Base-by-base conservation (phyloP, 2,113 vertebrate species). In the Ibidorhyncha struthersii region DNA sequence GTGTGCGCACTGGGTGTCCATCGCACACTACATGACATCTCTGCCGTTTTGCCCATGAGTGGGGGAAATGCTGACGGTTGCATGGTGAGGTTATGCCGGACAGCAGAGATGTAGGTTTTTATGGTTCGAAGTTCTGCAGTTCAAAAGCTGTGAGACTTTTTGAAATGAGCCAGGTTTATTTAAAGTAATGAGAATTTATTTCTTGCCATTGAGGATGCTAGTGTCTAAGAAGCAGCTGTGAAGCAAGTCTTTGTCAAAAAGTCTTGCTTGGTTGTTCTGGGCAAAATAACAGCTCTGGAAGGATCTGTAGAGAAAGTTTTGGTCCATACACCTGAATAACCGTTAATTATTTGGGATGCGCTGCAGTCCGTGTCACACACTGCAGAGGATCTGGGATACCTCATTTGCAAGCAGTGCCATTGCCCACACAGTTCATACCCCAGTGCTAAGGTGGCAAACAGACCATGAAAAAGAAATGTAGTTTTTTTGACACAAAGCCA, bases 21-120 rank as follows among this genome's bases (percentile, higher is more conserved):
- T 58, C 69, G 15, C 25, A 7, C 14, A 3, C 16, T 6, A 14
- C 2, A 0, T 10, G 40, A 36, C 1, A 1, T 21, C 52, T 14
- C 71, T 34, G 30, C 1, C 2, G 14, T 36, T 65, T 52, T 34
- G 58, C 1, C 2, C 9, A 2, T 5, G 13, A 17, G 2, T 14
- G 21, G 59, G 47, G 47, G 47, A 83, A 14, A 40, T 27, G 36
- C 27, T 50, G 59, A 15, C 0, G 21, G 25, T 17, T 38, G 32
- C 36, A 55, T 0, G 0, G 61, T n/a, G n/a, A 79, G 53, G 27
- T 15, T 45, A 5, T 0, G 0, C 15, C 59, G 62, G 27, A 6
- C 13, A 52, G 38, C 38, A 49, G 29, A 61, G 43, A 2, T 20
- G 43, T 8, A 25, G 8, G 13, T 3, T n/a, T 47, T 62, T 32